Conservation (phyloP, 1,140 invertebrate genomes). For the Drosophila equinoxialis region DNA sequence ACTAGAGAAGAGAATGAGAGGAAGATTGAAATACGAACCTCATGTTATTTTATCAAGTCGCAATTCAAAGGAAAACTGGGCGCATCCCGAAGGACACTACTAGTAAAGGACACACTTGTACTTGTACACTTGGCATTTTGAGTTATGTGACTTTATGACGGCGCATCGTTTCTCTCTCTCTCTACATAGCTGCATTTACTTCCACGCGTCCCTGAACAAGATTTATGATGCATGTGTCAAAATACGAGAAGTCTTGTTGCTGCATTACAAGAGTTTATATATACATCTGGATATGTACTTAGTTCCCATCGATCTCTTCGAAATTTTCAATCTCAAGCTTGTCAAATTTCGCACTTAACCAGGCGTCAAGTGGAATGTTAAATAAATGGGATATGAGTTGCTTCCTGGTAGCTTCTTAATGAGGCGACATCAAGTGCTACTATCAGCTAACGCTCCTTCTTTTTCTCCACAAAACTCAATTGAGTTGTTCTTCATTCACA, state of each 20-base stretch:
- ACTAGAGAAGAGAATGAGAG: not conserved
- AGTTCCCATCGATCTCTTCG: slow-evolving; percentile 3
- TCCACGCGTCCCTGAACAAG: slow-evolving; percentile 47
- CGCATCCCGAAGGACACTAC: slow-evolving; percentile 27
- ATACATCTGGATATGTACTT: not conserved
- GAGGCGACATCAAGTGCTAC: slow-evolving; percentile 61
- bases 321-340: slow-evolving; percentile 21
- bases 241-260: slow-evolving; percentile 66
- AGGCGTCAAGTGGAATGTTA: slow-evolving; percentile 65
- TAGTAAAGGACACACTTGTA: slow-evolving; percentile 47
- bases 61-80: slow-evolving; percentile 70
- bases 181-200: not conserved
- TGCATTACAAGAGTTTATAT: not conserved
- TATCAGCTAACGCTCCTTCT: not conserved
- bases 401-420: slow-evolving; percentile 67
- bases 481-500: slow-evolving; percentile 10
- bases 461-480: not conserved
- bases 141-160: slow-evolving; percentile 74
- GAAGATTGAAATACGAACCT: slow-evolving; percentile 63
- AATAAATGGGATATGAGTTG: no score
- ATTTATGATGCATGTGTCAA: slow-evolving; percentile 78
- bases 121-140: slow-evolving; percentile 29
- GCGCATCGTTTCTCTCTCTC: slow-evolving; percentile 23
- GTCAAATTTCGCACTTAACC: slow-evolving; percentile 71
- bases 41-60: slow-evolving; percentile 80